Evolutionary conservation across 2,113 vertebrate genomes (phyloP), one percentile per base, ranked within the genome.

Genomic region (Myocastor coypus): DNA sequence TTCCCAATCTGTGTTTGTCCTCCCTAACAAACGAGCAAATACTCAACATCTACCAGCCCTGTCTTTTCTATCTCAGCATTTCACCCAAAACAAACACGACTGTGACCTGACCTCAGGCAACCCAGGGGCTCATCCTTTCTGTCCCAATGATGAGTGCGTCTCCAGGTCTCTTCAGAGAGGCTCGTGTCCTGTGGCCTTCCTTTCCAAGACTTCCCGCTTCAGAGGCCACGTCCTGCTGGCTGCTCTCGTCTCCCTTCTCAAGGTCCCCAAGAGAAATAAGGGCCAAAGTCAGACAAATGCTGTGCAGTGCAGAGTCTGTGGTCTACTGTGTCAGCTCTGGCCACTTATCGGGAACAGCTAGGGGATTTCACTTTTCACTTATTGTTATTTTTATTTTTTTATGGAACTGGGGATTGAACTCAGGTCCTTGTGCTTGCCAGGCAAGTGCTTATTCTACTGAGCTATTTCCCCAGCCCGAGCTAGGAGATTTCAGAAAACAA

Each of bases 81-180:
- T 83, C 34, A 59, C 13, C 40, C 52, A 75, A 81, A 69, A n/a
- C 30, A 68, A 78, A 66, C 5, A 28, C 4, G 1, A 19, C 13
- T 13, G 16, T n/a, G 52, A 46, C 37, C 13, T 80, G 78, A 22
- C 46, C 34, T 63, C 37, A 1, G 32, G 16, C 16, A 5, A 26
- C 83, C 34, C 59, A n/a, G 4, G 20, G 83, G 28, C 32, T 59
- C 2, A 0, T 69, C 32, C 32, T 86, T 85, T 66, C 22, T n/a
- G 40, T 14, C n/a, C 3, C 32, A 50, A 69, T 57, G 22, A 42
- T 42, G 52, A 7, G 7, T 37, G 0, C 24, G 9, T 24, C 52
- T 12, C 7, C 32, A 30, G 1, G 3, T 8, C 16, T 16, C 14
- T 19, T 3, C 8, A 3, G 59, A 4, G 59, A 1, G 17, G 0